Evolutionary conservation across 1,140 invertebrate species (phyloP).

Genomic region (Drosophila cardini): DNA sequence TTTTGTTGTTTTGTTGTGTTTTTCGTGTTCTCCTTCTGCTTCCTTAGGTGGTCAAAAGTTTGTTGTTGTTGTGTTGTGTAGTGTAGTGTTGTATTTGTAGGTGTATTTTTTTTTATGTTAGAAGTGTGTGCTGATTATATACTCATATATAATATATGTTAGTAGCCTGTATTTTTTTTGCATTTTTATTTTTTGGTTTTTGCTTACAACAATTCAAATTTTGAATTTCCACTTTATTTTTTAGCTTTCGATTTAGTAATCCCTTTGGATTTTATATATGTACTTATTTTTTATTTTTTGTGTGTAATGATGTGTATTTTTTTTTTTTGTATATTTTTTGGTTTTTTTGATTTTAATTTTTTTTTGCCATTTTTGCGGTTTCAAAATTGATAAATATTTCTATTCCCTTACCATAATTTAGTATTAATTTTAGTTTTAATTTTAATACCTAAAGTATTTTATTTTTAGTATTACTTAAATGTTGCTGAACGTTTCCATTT

Average conservation of each 20-base stretch:
- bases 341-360: background rate
- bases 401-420: constrained; percentile 50
- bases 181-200: constrained; percentile 37
- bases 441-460: constrained; percentile 76
- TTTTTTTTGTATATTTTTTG: constrained; percentile 12
- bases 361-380: constrained; percentile 45
- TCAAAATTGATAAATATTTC: constrained; percentile 53
- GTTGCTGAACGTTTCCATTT: constrained; percentile 39
- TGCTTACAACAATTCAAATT: constrained; percentile 82
- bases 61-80: constrained; percentile 32
- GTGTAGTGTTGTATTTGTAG: constrained; percentile 28
- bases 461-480: constrained; percentile 52
- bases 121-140: constrained; percentile 69
- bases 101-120: constrained; percentile 29
- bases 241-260: constrained; percentile 49
- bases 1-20: constrained; percentile 9
- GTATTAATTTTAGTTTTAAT: constrained; percentile 58
- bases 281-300: constrained; percentile 26
- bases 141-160: constrained; percentile 60
- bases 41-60: constrained; percentile 43
- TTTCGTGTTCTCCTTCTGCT: constrained; percentile 8
- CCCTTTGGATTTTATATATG: constrained; percentile 32
- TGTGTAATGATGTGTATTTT: constrained; percentile 45
- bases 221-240: constrained; percentile 66
- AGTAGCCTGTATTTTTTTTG: constrained; percentile 39